A percentile compares a stretch with the other conserved stretches of the same genome.
These are phyloP conservation scores for Thripadectes ignobilis DNA, from an alignment of 2,797 vertebrate species.

Conservation along the genomic window DNA sequence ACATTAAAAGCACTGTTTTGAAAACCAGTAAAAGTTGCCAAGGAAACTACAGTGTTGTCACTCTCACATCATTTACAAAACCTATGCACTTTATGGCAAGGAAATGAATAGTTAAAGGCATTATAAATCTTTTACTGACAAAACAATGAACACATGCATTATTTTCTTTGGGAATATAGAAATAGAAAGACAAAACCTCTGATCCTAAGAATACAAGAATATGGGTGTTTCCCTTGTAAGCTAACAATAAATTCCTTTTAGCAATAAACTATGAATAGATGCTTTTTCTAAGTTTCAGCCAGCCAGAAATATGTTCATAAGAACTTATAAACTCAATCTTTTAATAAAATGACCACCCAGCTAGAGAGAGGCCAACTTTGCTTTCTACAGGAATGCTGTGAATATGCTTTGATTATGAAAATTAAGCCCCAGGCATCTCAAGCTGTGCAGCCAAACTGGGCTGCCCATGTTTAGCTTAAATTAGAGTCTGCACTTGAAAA, in stretches of 20 bases:
- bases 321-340: neutral
- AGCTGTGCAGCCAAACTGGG: neutral
- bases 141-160: slow-evolving; percentile 22
- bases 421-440: slow-evolving; percentile 21
- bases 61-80: slow-evolving; percentile 54
- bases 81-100: slow-evolving; percentile 30
- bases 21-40: slow-evolving; percentile 50
- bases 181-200: slow-evolving; percentile 11
- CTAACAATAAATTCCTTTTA: neutral
- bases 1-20: slow-evolving; percentile 49
- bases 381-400: slow-evolving; percentile 5
- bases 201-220: neutral
- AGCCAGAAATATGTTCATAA: neutral
- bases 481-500: neutral
- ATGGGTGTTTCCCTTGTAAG: neutral
- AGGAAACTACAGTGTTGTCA: slow-evolving; percentile 39
- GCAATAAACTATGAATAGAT: neutral
- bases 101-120: slow-evolving; percentile 53
- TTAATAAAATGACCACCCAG: slow-evolving; percentile 24
- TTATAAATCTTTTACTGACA: slow-evolving; percentile 44
- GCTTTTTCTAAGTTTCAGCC: neutral
- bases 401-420: slow-evolving; percentile 42
- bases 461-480: neutral
- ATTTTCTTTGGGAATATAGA: slow-evolving; percentile 35
- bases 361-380: neutral